Percentiles rank a stretch among this genome's conserved stretches.
Evolutionary conservation across 2,113 vertebrate genomes (phyloP).

Genomic region (Seriola dumerili): DNA sequence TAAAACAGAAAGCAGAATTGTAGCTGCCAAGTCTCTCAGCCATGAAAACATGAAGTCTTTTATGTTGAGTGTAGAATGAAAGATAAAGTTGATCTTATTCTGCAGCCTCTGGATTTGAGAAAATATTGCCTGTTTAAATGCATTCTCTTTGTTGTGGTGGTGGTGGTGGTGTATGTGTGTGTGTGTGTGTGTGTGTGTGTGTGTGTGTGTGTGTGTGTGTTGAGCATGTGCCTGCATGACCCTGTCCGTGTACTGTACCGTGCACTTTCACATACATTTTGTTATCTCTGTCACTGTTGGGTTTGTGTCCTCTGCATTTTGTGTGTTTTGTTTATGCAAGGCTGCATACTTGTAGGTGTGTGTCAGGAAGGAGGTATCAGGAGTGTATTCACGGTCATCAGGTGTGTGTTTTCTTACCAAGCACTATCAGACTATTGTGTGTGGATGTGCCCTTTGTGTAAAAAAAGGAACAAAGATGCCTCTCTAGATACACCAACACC

Average conservation of each 20-base stretch:
- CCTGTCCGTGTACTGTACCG: no score
- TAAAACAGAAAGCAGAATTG: constrained; percentile 78
- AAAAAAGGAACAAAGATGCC: constrained; percentile 75
- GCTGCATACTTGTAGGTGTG: constrained; percentile 25
- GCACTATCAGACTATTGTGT: constrained; percentile 43
- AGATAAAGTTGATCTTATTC: constrained; percentile 59
- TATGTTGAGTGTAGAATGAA: constrained; percentile 57
- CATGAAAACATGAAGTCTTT: constrained; percentile 54
- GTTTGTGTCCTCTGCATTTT: constrained; percentile 8
- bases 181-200: constrained; percentile 6
- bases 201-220: constrained; percentile 1
- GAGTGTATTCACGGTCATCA: constrained; percentile 54
- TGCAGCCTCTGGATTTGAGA: constrained; percentile 57
- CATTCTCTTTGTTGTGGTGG: constrained; percentile 70
- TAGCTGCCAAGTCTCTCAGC: constrained; percentile 58
- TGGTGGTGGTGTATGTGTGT: constrained; percentile 6
- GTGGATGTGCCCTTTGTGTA: constrained; percentile 58
- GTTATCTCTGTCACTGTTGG: constrained; percentile 25
- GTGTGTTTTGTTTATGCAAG: constrained; percentile 43
- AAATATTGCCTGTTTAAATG: constrained; percentile 52
- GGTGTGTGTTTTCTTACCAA: constrained; percentile 50
- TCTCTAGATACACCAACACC: constrained; percentile 69
- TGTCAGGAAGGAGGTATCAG: constrained; percentile 50
- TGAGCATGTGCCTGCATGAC: constrained; percentile 1
- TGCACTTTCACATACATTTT: constrained; percentile 5